phyloP scores from a whole-genome alignment of 2,113 vertebrate genomes.

The Motacilla alba region DNA sequence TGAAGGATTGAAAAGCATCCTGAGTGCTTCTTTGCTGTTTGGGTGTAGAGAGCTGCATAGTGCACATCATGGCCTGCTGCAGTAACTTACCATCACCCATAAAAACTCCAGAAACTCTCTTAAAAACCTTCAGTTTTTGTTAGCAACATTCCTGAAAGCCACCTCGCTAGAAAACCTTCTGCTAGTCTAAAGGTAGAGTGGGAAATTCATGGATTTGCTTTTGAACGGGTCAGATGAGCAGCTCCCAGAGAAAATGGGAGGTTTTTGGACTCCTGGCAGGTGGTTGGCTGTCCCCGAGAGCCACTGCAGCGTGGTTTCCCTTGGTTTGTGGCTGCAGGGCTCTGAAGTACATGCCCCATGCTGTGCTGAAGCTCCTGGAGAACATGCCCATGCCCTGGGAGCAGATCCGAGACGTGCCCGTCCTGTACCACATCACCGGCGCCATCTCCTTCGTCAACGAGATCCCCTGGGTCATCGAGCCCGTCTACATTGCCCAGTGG shows the following conservation, averaged over 20 bases:
- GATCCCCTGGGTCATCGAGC: slow-evolving; percentile 99
- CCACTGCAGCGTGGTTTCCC: neutral
- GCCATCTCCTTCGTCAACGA: slow-evolving; percentile 99
- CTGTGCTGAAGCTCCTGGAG: slow-evolving; percentile 95
- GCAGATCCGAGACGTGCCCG: slow-evolving; percentile 94
- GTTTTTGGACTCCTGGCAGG: neutral
- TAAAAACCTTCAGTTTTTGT: fast-evolving
- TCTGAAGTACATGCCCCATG: slow-evolving; percentile 98
- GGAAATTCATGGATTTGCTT: fast-evolving
- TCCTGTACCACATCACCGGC: slow-evolving; percentile 97
- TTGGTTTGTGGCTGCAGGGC: slow-evolving; percentile 72
- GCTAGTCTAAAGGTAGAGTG: too few species aligned
- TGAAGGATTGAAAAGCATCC: fast-evolving
- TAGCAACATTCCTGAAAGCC: fast-evolving
- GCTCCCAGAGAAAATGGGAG: neutral
- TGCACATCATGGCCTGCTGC: fast-evolving
- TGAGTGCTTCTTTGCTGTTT: neutral
- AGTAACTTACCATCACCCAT: fast-evolving
- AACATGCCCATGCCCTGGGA: slow-evolving; percentile 99
- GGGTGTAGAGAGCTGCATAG: neutral
- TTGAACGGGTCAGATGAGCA: neutral
- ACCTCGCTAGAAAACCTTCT: neutral
- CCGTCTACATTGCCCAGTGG: slow-evolving; percentile 98
- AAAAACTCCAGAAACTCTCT: neutral
- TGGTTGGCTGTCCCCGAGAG: neutral